Percentiles rank a stretch among this genome's conserved stretches.
Conservation (phyloP, 1,140 invertebrate species). For the Drosophila funebris region DNA sequence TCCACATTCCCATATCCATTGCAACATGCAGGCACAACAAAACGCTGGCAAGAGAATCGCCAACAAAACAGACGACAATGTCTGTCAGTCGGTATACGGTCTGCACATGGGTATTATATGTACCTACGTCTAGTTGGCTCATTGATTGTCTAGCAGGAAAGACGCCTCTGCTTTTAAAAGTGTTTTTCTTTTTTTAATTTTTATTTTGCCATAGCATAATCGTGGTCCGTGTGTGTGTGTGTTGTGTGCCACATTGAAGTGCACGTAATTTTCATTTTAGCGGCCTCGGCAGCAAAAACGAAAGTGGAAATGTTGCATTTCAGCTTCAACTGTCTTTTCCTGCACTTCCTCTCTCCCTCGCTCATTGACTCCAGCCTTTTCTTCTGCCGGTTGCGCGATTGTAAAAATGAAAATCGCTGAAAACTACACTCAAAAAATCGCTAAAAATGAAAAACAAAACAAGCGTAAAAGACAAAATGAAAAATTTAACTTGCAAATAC, state of each 20-base stretch:
- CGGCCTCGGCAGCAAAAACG: slow-evolving; percentile 56
- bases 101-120: background rate
- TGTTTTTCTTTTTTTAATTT: background rate
- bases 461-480: slow-evolving; percentile 2
- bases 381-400: slow-evolving; percentile 38
- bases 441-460: slow-evolving; percentile 11
- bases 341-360: slow-evolving; percentile 8
- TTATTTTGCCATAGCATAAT: slow-evolving; percentile 29
- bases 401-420: slow-evolving; percentile 11
- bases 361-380: slow-evolving; percentile 19
- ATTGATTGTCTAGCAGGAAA: slow-evolving; percentile 40
- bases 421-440: slow-evolving; percentile 41
- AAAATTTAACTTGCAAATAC: slow-evolving; percentile 11
- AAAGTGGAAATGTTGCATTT: slow-evolving; percentile 74
- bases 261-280: slow-evolving; percentile 69
- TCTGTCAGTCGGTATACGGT: background rate
- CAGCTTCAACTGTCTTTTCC: slow-evolving; percentile 8
- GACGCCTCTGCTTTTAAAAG: background rate
- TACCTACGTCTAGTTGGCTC: background rate
- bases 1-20: slow-evolving; percentile 18
- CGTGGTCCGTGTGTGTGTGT: background rate
- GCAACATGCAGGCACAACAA: slow-evolving; percentile 18
- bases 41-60: slow-evolving; percentile 12
- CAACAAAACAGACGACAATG: slow-evolving; percentile 10
- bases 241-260: slow-evolving; percentile 62